Conservation (phyloP, 1,140 invertebrate species). For the Drosophila repleta region DNA sequence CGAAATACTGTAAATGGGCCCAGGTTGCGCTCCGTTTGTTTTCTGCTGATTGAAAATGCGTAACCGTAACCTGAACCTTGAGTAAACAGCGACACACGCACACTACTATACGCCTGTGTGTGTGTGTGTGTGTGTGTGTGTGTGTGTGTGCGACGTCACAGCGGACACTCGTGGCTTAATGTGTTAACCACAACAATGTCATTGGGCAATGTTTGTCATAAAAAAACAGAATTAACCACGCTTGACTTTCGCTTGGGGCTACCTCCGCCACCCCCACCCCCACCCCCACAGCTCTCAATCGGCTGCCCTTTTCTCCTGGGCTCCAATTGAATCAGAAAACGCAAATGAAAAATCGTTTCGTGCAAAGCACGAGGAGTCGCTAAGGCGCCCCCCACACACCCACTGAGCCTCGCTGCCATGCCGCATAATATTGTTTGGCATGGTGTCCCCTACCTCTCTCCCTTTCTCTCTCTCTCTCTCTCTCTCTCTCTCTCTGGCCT, state of each 20-base stretch:
- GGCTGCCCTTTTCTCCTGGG: slow-evolving; percentile 1
- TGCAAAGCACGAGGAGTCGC: slow-evolving; percentile 73
- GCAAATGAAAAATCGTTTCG: slow-evolving; percentile 77
- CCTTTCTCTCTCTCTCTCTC: slow-evolving; percentile 5
- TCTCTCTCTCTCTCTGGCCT: slow-evolving; percentile 28
- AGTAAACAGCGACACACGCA: slow-evolving; percentile 66
- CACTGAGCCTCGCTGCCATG: slow-evolving; percentile 30
- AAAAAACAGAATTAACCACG: slow-evolving; percentile 28
- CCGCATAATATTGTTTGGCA: slow-evolving; percentile 62
- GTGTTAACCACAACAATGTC: slow-evolving; percentile 30
- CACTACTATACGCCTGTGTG: neutral
- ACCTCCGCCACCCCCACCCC: too few relatives aligned
- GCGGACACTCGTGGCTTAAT: slow-evolving; percentile 35
- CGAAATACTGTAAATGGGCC: slow-evolving; percentile 25
- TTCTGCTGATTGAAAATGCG: slow-evolving; percentile 73
- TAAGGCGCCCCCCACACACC: slow-evolving; percentile 28
- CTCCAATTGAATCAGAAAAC: slow-evolving; percentile 41
- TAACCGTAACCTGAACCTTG: slow-evolving; percentile 80
- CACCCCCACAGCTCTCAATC: neutral
- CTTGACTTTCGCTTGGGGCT: neutral
- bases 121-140: neutral
- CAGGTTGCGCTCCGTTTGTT: slow-evolving; percentile 33
- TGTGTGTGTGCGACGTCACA: slow-evolving; percentile 60
- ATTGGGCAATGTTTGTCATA: slow-evolving; percentile 15
- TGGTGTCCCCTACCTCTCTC: neutral